Evolutionary conservation across 2,888 invertebrate species (phyloP), one percentile per base, ranked within the genome.

Genomic region (Exephanes ischioxanthus): DNA sequence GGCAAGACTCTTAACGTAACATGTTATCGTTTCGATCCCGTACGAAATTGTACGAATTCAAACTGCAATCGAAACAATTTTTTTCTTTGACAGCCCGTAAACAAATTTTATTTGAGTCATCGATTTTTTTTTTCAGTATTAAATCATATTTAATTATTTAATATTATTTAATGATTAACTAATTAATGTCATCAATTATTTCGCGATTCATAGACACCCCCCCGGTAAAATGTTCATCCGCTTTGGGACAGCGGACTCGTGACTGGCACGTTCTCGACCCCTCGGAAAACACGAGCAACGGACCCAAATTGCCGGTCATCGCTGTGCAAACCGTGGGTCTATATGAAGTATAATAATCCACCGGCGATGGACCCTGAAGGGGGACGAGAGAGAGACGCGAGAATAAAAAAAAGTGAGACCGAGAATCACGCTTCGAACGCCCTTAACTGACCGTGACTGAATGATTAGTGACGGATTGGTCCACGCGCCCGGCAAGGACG

Each of bases 381-480:
- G 80, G 53, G 11, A 76, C 37, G 33, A 6, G 22, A 63, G 26
- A 61, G 37, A 68, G 37, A 14, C 26, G 16, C 48, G 41, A 73
- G n/a, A 26, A 61, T 30, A 19, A 55, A 55, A 80, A 80, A 63
- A 37, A 75, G 14, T 9, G 71, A 76, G 48, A 55, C 9, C 70
- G n/a, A 75, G 80, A 80, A 80, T 79, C 79, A 79, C 73, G 76
- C 70, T 71, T 76, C 71, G 37, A 84, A 84, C 71, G 51, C 80
- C 71, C 76, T 76, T 72, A 84, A 84, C 84, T 80, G 84, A 66
- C 80, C 83, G 30, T 84, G 75, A 84, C 80, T 45, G 70, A 84
- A 45, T 80, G 76, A 84, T 80, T 80, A 76, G 84, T 77, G 80
- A 80, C 80, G 84, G 80, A 80, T 84, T 80, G 71, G 58, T 76